Evolutionary conservation across 2,888 invertebrate genomes (phyloP), one percentile per base, ranked within the genome.

Genomic region (Teleiodes luculella): DNA sequence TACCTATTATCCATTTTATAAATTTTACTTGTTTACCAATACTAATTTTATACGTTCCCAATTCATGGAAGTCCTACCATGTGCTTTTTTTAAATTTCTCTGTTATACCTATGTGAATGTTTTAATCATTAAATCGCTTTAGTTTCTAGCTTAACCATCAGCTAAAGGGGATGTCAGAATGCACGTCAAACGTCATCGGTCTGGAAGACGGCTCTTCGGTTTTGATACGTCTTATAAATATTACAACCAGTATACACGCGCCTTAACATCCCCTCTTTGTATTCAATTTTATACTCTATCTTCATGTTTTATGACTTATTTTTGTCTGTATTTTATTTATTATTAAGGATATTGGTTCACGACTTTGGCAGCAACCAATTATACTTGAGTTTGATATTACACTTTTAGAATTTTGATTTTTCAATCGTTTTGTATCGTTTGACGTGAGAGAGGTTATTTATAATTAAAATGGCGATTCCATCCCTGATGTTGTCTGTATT

Each of bases 181-280:
- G 74, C 77, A 81, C 87, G 83, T 89, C 89, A 88, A 88, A 88
- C 88, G 86, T 88, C 89, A 89, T 87, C 86, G 86, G 82, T 68
- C 70, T 82, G 80, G 80, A 85, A 88, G 86, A 88, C 83, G 66
- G 86, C 80, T 78, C 82, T 81, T 83, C 81, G 86, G 85, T 84
- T 84, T 75, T 86, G 86, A 86, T 88, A 85, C 78, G 78, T 80
- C 84, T 86, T 88, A 86, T 87, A 86, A 86, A 87, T 86, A 86
- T 78, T 80, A 80, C 76, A 76, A 61, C 69, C 75, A 41, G 68
- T 74, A 64, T 71, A 72, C 65, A 68, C 62, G 69, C 66, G 64
- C 71, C 80, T 78, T 82, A 76, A 72, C 67, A 61, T 51, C 55
- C 35, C 55, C 52, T 14, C 47, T 39, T 35, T 43, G 35, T 35